Percentiles rank a stretch among this genome's conserved stretches.
These are phyloP conservation scores for Temnothorax curvispinosus DNA, from an alignment of 1,140 invertebrate genomes.

Conservation along the genomic window DNA sequence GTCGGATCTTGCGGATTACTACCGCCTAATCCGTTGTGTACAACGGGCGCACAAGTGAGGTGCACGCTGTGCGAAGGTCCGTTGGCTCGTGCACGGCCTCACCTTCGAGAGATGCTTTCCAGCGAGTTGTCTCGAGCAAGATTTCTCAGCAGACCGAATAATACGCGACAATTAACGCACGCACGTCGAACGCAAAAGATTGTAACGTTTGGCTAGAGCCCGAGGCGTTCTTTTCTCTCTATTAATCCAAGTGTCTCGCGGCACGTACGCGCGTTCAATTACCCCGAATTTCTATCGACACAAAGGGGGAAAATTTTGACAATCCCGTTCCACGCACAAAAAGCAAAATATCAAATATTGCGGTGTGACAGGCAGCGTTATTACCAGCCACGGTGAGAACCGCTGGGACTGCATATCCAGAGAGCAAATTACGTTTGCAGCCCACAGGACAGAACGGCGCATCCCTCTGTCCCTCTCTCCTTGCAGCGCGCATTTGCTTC, in stretches of 20 bases:
- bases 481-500: slow-evolving; percentile 62
- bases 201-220: not conserved
- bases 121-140: not conserved
- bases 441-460: slow-evolving; percentile 73
- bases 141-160: not conserved
- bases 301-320: slow-evolving; percentile 36
- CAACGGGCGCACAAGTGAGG: slow-evolving; percentile 40
- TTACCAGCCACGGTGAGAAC: slow-evolving; percentile 62
- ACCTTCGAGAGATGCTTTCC: not conserved
- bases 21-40: slow-evolving; percentile 72
- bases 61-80: not conserved
- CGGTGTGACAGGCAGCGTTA: slow-evolving; percentile 4
- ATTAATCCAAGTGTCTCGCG: not conserved
- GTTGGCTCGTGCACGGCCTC: slow-evolving; percentile 37
- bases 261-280: not conserved
- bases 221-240: not conserved
- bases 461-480: slow-evolving; percentile 54
- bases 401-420: slow-evolving; percentile 76
- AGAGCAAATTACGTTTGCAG: slow-evolving; percentile 80
- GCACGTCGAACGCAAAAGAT: not conserved
- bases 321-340: not conserved
- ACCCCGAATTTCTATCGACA: not conserved
- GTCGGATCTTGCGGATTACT: slow-evolving; percentile 68
- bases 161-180: not conserved
- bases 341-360: slow-evolving; percentile 47